Conservation (phyloP, 2,113 vertebrate species). For the Melanotaenia duboulayi region DNA sequence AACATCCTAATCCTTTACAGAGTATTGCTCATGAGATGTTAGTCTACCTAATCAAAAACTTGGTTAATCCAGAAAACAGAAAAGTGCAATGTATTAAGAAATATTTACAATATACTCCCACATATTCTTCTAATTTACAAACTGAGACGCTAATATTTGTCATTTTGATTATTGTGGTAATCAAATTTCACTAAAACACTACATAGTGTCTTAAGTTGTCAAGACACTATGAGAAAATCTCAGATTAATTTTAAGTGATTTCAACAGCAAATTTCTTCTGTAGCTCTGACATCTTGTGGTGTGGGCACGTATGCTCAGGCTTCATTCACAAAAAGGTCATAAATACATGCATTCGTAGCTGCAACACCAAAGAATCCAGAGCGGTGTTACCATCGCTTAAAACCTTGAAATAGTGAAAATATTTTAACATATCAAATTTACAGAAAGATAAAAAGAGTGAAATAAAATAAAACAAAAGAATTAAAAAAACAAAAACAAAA, state of each 20-base stretch:
- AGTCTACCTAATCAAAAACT: conserved; percentile 30
- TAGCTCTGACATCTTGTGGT: conserved; percentile 18
- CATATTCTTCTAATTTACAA: conserved; percentile 18
- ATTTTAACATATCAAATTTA: conserved; percentile 53
- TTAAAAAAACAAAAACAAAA: conserved; percentile 33
- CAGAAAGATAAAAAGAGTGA: conserved; percentile 60
- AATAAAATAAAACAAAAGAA: conserved; percentile 49
- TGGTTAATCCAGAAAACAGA: conserved; percentile 24
- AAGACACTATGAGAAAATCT: background rate
- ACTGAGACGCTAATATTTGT: background rate
- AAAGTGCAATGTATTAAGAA: conserved; percentile 49
- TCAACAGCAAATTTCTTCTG: background rate
- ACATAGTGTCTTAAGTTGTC: background rate
- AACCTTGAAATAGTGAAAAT: conserved; percentile 47
- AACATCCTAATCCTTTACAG: background rate
- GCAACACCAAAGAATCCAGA: conserved; percentile 37
- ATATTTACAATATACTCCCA: conserved; percentile 36
- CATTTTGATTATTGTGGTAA: conserved; percentile 19
- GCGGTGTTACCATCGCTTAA: conserved; percentile 26
- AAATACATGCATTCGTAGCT: conserved; percentile 66
- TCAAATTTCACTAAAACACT: conserved; percentile 5
- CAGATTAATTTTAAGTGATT: background rate
- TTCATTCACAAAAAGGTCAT: conserved; percentile 57
- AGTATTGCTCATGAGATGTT: conserved; percentile 43
- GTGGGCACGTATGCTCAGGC: conserved; percentile 43